Percentiles rank a stretch among this genome's conserved stretches.
These are phyloP conservation scores for Halcyon senegalensis DNA, from an alignment of 2,113 vertebrate genomes.

Conservation along the genomic window DNA sequence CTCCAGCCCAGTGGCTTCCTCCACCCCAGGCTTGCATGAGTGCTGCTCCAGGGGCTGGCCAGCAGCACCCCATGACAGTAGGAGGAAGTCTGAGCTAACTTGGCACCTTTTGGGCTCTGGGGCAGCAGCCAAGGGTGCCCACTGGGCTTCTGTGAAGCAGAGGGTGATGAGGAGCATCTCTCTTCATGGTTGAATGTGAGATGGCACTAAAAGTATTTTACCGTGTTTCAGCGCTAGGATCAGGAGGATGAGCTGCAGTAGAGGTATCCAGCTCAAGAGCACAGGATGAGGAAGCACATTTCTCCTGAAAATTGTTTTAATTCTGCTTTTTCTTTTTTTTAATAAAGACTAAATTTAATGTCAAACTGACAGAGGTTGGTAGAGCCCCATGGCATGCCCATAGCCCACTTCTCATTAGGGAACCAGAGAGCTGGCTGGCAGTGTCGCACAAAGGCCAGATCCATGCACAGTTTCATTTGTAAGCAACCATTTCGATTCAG, in stretches of 20 bases:
- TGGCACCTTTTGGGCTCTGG: background rate
- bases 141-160: background rate
- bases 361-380: background rate
- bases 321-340: background rate
- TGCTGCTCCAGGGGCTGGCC: background rate
- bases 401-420: background rate
- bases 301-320: background rate
- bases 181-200: background rate
- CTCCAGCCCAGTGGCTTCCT: background rate
- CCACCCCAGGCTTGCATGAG: background rate
- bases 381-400: background rate
- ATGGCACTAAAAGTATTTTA: background rate
- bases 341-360: background rate
- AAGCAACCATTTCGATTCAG: background rate
- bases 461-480: background rate
- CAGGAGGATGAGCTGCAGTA: background rate
- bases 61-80: background rate
- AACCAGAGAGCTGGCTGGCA: background rate
- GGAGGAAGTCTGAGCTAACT: background rate
- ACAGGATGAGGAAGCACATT: background rate
- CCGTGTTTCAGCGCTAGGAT: rapidly evolving
- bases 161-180: background rate
- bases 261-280: background rate
- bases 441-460: background rate
- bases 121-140: background rate